Conservation (phyloP, 1,140 invertebrate genomes). For the Lycorma delicatula region DNA sequence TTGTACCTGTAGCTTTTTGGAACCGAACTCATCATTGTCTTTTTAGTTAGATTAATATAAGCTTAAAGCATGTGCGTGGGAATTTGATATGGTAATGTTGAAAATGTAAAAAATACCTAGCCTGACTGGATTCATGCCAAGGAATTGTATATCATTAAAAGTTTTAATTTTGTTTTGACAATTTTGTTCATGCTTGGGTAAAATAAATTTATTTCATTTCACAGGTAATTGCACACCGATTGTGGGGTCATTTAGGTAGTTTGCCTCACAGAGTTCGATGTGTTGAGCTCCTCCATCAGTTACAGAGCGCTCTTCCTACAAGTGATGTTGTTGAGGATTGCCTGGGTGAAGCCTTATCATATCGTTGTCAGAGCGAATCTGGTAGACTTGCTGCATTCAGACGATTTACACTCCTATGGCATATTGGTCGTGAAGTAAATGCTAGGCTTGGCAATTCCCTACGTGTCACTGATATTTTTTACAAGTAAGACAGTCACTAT, state of each 20-base stretch:
- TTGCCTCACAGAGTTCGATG: slow-evolving; percentile 51
- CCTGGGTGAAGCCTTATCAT: slow-evolving; percentile 47
- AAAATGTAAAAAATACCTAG: too few relatives aligned
- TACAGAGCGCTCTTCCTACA: slow-evolving; percentile 57
- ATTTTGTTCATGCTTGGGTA: too few relatives aligned
- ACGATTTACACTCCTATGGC: slow-evolving; percentile 70
- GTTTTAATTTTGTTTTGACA: too few relatives aligned
- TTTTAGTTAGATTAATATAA: too few relatives aligned
- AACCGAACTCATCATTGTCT: too few relatives aligned
- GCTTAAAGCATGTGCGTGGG: too few relatives aligned
- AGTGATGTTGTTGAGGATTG: slow-evolving; percentile 56
- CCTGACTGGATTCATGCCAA: too few relatives aligned
- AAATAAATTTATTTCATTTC: too few relatives aligned
- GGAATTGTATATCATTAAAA: too few relatives aligned
- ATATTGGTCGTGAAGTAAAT: slow-evolving; percentile 58
- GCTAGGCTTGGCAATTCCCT: slow-evolving; percentile 26
- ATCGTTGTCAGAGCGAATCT: slow-evolving; percentile 22
- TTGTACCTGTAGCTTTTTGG: too few relatives aligned
- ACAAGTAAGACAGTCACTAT: too few relatives aligned
- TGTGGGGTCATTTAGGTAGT: slow-evolving; percentile 59
- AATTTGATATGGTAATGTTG: too few relatives aligned
- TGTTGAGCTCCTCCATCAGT: slow-evolving; percentile 58
- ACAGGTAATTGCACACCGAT: slow-evolving; percentile 50
- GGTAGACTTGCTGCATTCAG: slow-evolving; percentile 55
- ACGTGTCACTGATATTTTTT: slow-evolving; percentile 30